Evolutionary conservation across 37 sponge, comb jelly and placozoan genomes (phyloP).

Genomic region (Spongilla lacustris): DNA sequence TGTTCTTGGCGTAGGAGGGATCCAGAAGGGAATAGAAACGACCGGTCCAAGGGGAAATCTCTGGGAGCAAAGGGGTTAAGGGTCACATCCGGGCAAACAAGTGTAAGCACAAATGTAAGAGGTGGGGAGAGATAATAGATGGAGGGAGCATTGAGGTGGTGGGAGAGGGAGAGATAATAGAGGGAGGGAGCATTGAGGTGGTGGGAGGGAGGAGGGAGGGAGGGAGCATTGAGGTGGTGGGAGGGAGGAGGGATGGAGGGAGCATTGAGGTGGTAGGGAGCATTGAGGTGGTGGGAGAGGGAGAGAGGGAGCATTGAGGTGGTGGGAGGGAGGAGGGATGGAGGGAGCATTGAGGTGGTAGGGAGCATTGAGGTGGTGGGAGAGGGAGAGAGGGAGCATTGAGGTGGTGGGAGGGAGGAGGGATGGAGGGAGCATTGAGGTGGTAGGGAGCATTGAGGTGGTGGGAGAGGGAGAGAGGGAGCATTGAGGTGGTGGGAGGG

Average conservation of each 20-base stretch:
- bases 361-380: not conserved
- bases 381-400: not conserved
- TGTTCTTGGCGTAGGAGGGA: slow-evolving; percentile 99
- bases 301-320: too few relatives aligned
- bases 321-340: too few relatives aligned
- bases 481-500: too few relatives aligned
- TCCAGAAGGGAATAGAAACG: slow-evolving; percentile 98
- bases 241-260: too few relatives aligned
- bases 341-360: too few relatives aligned
- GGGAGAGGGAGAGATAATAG: not conserved
- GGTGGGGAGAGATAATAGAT: not conserved
- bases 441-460: not conserved
- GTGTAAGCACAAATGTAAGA: too few relatives aligned
- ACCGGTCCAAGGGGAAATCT: slow-evolving; percentile 98
- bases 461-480: not conserved
- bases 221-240: too few relatives aligned
- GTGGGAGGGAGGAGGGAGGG: not conserved
- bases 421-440: not conserved
- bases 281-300: too few relatives aligned
- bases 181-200: not conserved
- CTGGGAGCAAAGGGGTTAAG: slow-evolving; percentile 19
- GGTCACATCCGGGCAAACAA: not conserved
- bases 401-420: not conserved
- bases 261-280: too few relatives aligned
- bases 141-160: not conserved